Percentiles rank a stretch among this genome's conserved stretches.
These are phyloP conservation scores for Phalanger gymnotis DNA, from an alignment of 2,797 vertebrate species.

Conservation along the genomic window DNA sequence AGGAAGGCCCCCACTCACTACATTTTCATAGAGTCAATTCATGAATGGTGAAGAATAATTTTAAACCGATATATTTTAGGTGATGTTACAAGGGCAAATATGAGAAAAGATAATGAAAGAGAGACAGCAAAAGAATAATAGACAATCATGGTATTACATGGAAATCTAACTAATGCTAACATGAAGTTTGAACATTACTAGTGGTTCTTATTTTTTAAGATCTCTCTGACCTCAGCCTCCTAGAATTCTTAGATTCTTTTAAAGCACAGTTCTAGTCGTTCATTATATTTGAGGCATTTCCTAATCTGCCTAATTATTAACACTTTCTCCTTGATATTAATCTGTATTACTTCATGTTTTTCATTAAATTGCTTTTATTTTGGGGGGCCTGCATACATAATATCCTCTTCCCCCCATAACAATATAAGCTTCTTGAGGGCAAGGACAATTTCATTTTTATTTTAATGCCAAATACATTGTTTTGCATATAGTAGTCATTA, in stretches of 20 bases:
- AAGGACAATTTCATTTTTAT: neutral
- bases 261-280: neutral
- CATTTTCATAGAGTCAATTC: constrained; percentile 57
- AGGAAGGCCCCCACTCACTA: neutral
- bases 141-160: neutral
- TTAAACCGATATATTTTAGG: constrained; percentile 5
- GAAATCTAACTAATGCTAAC: neutral
- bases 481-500: neutral
- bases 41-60: neutral
- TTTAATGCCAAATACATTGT: neutral
- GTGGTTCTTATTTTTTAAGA: neutral
- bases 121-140: constrained; percentile 8
- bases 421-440: neutral
- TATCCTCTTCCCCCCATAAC: neutral
- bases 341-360: neutral
- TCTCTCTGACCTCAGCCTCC: neutral
- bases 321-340: neutral
- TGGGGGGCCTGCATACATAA: neutral
- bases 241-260: neutral
- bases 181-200: neutral
- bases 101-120: neutral
- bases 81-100: neutral
- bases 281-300: neutral
- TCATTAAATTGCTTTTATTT: neutral
- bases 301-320: neutral